Base-by-base conservation (phyloP, 2,888 invertebrate species). In the Caenorhabditis plicata region DNA sequence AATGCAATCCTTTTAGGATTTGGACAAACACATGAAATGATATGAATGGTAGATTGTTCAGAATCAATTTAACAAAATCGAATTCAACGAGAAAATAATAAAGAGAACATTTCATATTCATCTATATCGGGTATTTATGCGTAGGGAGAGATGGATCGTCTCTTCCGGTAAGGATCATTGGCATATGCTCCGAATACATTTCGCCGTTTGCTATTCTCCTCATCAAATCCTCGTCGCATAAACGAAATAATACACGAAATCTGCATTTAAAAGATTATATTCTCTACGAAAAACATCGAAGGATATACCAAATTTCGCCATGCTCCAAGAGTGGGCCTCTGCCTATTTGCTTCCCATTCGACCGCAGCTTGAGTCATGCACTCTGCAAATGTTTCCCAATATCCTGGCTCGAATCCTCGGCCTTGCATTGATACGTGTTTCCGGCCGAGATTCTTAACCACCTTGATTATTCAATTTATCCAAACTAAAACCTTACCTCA, bases 311-410 rank as follows among this genome's bases (percentile, higher is more conserved):
- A 55, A 31, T 54, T 65, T 20, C 74, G 41, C 79, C 79, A 79
- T 5, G 79, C 73, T 22, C 65, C 67, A 26, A 76, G 55, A 4
- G 77, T 76, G 19, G 74, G 71, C 41, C 77, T 68, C 23, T 70
- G 65, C 7, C 75, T 55, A 26, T 68, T 66, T 9, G 71, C 68
- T n/a, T 73, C 74, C 77, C 75, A 75, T 55, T 78, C 77, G 13
- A 74, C 71, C 2, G 77, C 74, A 0, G 77, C 69, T 49, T 77
- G 73, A 1, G 73, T 68, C 71, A 77, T 75, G 29, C 74, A 74
- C 32, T 78, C 78, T 0, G 76, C 72, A 43, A 79, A 79, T 3
- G 82, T 70, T 78, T 83, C 81, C 83, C 83, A 63, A 80, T 82
- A 74, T 71, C 78, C 70, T 48, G 82, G 47, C 72, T 81, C 60